Conservation (phyloP, 2,113 vertebrate genomes). For the Cebidichthys violaceus region DNA sequence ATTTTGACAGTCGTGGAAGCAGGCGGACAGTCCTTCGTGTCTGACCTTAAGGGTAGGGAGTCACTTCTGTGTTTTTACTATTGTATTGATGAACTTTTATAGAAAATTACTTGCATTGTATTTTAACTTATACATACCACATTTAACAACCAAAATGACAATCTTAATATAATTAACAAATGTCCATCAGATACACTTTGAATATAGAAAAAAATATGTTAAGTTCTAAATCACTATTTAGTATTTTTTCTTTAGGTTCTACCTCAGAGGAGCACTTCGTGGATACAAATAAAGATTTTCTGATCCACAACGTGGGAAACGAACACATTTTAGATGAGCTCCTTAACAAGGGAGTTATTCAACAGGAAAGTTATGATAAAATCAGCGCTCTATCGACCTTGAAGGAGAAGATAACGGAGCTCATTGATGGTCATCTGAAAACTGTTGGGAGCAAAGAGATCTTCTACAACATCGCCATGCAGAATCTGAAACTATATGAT, state of each 20-base stretch:
- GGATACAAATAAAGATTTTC: rapidly evolving
- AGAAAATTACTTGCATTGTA: neutral
- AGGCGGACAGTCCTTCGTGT: neutral
- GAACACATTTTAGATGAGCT: neutral
- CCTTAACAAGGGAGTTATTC: neutral
- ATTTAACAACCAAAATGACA: neutral
- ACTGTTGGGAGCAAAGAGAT: neutral
- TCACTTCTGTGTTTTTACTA: neutral
- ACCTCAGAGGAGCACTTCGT: neutral
- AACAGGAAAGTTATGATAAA: neutral
- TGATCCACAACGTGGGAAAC: rapidly evolving
- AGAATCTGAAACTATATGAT: rapidly evolving
- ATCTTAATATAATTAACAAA: neutral
- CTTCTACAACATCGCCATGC: neutral
- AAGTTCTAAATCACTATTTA: neutral
- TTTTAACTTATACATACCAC: neutral
- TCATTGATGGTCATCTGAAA: neutral
- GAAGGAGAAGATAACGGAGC: neutral
- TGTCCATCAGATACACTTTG: neutral
- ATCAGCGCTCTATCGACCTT: neutral
- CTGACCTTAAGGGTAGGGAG: neutral
- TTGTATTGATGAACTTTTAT: neutral
- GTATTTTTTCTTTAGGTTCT: neutral
- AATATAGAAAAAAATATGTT: neutral
- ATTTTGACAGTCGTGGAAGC: neutral